These are phyloP conservation scores for Crotalus viridis DNA, from an alignment of 2,113 vertebrate species.

Conservation along the genomic window DNA sequence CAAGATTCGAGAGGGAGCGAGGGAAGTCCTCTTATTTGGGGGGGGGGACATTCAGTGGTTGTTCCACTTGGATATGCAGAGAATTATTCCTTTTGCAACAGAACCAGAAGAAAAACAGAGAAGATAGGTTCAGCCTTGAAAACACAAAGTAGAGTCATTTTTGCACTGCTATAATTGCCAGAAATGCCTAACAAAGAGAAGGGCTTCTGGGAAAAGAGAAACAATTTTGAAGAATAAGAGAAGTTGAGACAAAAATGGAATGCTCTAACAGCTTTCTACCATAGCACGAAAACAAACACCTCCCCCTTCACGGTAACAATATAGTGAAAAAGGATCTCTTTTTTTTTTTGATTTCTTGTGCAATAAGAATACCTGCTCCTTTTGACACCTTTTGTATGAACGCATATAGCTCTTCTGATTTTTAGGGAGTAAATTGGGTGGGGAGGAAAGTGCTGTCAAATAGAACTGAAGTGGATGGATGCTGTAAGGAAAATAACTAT, in stretches of 20 bases:
- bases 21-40: not conserved
- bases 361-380: not conserved
- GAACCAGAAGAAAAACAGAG: not conserved
- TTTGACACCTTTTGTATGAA: not conserved
- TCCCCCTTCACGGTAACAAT: not conserved
- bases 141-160: not conserved
- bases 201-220: not conserved
- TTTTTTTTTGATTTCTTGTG: not conserved
- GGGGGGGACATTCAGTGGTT: not conserved
- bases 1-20: not conserved
- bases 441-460: not conserved
- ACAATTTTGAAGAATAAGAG: not conserved
- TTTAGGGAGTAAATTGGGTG: not conserved
- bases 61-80: not conserved
- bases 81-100: not conserved
- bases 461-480: not conserved
- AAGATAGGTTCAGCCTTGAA: not conserved
- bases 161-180: not conserved
- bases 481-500: not conserved
- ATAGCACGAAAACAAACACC: not conserved
- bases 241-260: not conserved
- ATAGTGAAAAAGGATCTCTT: not conserved
- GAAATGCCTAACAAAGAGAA: not conserved
- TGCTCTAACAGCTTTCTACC: not conserved
- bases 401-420: not conserved